Base-by-base conservation (phyloP, 2,888 invertebrate genomes). In the Eupithecia insigniata region DNA sequence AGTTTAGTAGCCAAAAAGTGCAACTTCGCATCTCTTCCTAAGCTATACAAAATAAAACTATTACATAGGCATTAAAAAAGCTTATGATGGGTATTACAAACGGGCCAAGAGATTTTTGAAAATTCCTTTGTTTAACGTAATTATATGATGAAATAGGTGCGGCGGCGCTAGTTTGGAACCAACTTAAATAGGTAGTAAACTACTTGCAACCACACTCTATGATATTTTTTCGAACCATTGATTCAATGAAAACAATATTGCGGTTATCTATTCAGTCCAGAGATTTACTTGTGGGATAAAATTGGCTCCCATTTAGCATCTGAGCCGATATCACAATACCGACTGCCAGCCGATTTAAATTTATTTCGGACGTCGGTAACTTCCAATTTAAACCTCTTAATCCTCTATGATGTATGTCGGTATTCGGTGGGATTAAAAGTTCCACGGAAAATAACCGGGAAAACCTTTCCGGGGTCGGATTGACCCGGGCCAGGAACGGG, bases 311-410 rank as follows among this genome's bases (percentile, higher is more conserved):
- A 92, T 93, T 93, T 91, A 93, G 91, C 92, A 91, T 91, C 90
- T 87, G 87, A 84, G 85, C 88, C 92, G 89, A 91, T 94, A 93
- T 92, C 92, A 94, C 94, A 94, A 93, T 93, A 93, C 92, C 90
- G 89, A 88, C 87, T 92, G 92, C 93, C 92, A 89, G 88, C 90
- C 94, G 94, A 93, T 94, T 93, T 92, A 93, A 94, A 94, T 94
- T 94, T 94, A 94, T 94, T 93, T 93, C 92, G 92, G 92, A 92
- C 94, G 94, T 93, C 93, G 94, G 94, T 94, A 93, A 94, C 94
- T 94, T 94, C 94, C 94, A 94, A 94, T 94, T 94, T 94, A 94
- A 94, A 93, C 94, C 94, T 93, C 93, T 94, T 94, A 94, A 94
- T 94, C 94, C 94, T 90, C 91, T 93, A 94, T 94, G 94, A 94